Evolutionary conservation across 2,113 vertebrate species (phyloP), one percentile per base, ranked within the genome.

Genomic region (Irena cyanogastra): DNA sequence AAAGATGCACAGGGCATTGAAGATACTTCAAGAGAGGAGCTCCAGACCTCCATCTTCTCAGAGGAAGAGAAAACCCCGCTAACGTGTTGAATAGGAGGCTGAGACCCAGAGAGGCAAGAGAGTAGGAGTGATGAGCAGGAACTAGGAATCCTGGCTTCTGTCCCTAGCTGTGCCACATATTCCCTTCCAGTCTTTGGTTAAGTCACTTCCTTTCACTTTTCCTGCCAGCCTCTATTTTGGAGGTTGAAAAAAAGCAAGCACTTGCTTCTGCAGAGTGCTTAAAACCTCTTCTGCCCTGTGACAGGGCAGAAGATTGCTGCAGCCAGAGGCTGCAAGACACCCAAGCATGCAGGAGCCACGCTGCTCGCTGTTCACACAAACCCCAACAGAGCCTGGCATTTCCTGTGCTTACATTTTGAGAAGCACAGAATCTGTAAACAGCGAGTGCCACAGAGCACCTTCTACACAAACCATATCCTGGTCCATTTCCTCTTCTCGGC

Each of bases 141-240:
- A 85, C 6, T 5, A 7, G n/a, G 74, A 87, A 89, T 80, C 61
- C 81, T 93, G 61, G 52, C 78, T 89, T 37, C 89, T 54, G 28
- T 85, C 84, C 57, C 87, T 27, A 79, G 93, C 45, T 87, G 78
- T 94, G 93, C 42, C 84, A 87, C 79, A 83, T 52, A 93, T 93
- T 95, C 87, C 47, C 66, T 94, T 95, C 95, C 93, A 79, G 65
- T 26, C 89, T 75, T 85, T 37, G 35, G 26, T 61, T 87, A 89
- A 87, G 69, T 87, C 57, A 94, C 72, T 95, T 95, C 89, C 91
- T 93, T 83, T 88, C 28, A 88, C 79, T 95, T 88, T 90, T 97
- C 90, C 91, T 94, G 59, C 30, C 37, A 31, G 57, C 10, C 54
- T 86, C 53, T 72, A 4, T 39, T 76, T 69, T 3, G 0, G 50